Percentiles rank a stretch among this genome's conserved stretches.
phyloP scores from a whole-genome alignment of 1,140 invertebrate species.

The Lepeophtheirus salmonis region DNA sequence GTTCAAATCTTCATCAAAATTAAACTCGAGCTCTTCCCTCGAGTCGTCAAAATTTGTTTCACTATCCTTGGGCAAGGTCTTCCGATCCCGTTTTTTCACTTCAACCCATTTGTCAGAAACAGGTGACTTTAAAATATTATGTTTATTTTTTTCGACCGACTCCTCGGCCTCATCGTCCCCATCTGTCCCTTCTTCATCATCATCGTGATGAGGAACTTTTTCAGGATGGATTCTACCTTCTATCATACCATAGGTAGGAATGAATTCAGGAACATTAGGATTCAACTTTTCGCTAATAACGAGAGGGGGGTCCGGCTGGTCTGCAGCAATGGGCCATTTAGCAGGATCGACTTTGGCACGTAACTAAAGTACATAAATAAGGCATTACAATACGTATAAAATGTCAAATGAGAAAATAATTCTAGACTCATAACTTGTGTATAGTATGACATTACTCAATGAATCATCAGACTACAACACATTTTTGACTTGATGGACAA shows the following conservation, averaged over 20 bases:
- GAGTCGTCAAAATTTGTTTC: slow-evolving; percentile 27
- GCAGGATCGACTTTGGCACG: slow-evolving; percentile 55
- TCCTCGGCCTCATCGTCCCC: slow-evolving; percentile 14
- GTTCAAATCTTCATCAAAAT: slow-evolving; percentile 88
- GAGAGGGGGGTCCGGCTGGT: slow-evolving; percentile 20
- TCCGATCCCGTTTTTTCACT: slow-evolving; percentile 13
- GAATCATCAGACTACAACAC: too few species aligned
- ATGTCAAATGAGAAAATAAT: too few species aligned
- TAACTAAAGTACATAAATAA: too few species aligned
- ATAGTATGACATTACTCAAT: too few species aligned
- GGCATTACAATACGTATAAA: too few species aligned
- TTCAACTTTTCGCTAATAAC: slow-evolving; percentile 36
- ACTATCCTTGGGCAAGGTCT: slow-evolving; percentile 3
- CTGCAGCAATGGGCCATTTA: slow-evolving; percentile 52
- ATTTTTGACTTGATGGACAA: too few species aligned
- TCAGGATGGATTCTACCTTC: not conserved
- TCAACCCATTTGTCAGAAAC: slow-evolving; percentile 7
- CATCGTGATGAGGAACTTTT: not conserved
- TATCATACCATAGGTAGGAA: slow-evolving; percentile 33
- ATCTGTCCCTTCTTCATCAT: slow-evolving; percentile 20
- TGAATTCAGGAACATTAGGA: slow-evolving; percentile 64
- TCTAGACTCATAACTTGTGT: too few species aligned
- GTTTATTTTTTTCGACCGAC: slow-evolving; percentile 1
- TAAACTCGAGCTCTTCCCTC: slow-evolving; percentile 78
- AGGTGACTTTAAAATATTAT: not conserved